phyloP scores from a whole-genome alignment of 2,113 vertebrate species.

The Gymnogyps californianus region DNA sequence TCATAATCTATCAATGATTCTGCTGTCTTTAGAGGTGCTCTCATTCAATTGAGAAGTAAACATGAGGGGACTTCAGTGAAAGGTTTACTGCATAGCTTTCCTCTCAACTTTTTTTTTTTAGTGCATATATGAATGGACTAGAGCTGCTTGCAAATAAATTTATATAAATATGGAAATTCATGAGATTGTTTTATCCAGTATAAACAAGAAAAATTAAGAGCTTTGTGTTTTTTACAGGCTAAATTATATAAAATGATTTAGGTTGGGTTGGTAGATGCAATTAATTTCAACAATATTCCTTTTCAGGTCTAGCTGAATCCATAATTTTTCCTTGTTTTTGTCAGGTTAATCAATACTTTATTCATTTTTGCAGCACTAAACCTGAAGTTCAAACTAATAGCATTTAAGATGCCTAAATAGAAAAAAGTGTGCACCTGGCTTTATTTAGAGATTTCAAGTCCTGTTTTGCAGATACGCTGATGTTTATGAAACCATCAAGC shows the following conservation, averaged over 20 bases:
- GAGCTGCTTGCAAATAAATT: not conserved
- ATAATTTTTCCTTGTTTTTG: not conserved
- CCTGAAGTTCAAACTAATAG: not conserved
- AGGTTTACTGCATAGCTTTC: not conserved
- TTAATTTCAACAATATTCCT: not conserved
- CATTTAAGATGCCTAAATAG: not conserved
- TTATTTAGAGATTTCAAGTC: not conserved
- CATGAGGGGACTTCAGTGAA: not conserved
- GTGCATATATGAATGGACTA: not conserved
- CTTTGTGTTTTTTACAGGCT: not conserved
- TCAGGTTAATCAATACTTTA: not conserved
- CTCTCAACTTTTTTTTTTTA: not conserved
- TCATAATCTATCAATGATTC: not conserved
- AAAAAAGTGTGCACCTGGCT: not conserved
- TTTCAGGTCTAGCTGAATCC: not conserved
- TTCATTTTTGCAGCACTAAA: not conserved
- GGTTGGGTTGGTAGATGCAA: not conserved
- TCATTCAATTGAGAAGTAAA: not conserved
- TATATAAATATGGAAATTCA: not conserved
- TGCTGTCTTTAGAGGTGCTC: not conserved
- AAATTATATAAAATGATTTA: not conserved
- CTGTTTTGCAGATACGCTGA: not conserved
- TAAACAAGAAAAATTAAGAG: not conserved
- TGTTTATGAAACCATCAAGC: not conserved
- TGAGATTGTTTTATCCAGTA: not conserved